Evolutionary conservation across 1,140 invertebrate species (phyloP), one percentile per base, ranked within the genome.

Genomic region (Pachyrhynchus sulphureomaculatus): DNA sequence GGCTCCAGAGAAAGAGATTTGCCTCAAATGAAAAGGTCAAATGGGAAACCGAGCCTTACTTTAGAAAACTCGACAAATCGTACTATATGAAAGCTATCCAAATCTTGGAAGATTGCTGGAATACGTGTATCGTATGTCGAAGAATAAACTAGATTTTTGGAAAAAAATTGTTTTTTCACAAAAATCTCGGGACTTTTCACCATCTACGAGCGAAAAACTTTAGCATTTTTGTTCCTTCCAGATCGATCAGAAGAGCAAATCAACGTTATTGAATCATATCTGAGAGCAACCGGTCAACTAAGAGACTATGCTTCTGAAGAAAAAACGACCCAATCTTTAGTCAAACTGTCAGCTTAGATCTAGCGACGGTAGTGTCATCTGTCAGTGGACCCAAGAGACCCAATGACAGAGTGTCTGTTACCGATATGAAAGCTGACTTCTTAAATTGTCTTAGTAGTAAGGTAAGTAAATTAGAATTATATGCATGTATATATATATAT

Each of bases 341-440:
- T 26, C 75, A 92, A 85, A 82, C 90, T 32, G 88, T 96, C 6
- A 91, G 91, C 58, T 77, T 99, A 51, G 95, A 99, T 76, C 80
- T 99, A 24, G 76, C 78, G 0, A 92, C 90, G 0, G 93, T 99
- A 0, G 93, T 93, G 8, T 91, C 96, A 2, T 98, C 93, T 51
- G 89, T 98, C 0, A 96, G 93, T 67, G 97, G 97, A 6, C 96
- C 97, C 0, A 99, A 99, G 76, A 79, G 96, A 64, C 96, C 96
- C 0, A 96, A 99, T 68, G 97, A 99, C 79, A 83, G 93, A 45
- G 94, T 99, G 2, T 84, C 93, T 0, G 92, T 99, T 0, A 78
- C 84, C 0, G 86, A 91, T 26, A 96, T 99, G 91, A 94, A 95
- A 71, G 73, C 79, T 23, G 96, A 98, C 77, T 99, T 99, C 77